A percentile compares a stretch with the other conserved stretches of the same genome.
These are phyloP conservation scores for Acleris holmiana DNA, from an alignment of 2,888 invertebrate species.

Conservation along the genomic window DNA sequence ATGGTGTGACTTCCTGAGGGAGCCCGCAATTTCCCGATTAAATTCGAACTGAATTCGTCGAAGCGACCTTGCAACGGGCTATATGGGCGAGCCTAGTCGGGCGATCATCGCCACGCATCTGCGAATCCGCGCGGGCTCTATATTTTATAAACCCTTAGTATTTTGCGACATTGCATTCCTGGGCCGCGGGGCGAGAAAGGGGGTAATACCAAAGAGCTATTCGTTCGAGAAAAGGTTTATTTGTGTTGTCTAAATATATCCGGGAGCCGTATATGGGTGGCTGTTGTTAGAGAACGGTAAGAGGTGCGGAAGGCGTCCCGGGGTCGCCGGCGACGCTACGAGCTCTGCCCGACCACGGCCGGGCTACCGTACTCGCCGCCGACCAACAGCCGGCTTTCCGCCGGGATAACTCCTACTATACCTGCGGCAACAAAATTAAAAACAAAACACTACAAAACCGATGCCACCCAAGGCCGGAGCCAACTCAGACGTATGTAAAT, in stretches of 20 bases:
- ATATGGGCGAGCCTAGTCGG: constrained; percentile 83
- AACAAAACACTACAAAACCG: constrained; percentile 80
- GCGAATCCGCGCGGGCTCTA: constrained; percentile 65
- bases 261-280: constrained; percentile 75
- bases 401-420: constrained; percentile 86
- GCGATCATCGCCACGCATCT: constrained; percentile 76
- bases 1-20: constrained; percentile 82
- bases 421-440: constrained; percentile 82
- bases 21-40: constrained; percentile 68
- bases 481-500: constrained; percentile 64
- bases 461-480: constrained; percentile 62
- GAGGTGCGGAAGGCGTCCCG: constrained; percentile 54
- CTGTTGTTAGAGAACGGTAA: constrained; percentile 66
- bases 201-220: constrained; percentile 76
- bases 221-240: constrained; percentile 78
- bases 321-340: constrained; percentile 58
- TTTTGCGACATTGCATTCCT: constrained; percentile 81
- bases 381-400: constrained; percentile 86
- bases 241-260: constrained; percentile 71
- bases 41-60: constrained; percentile 57
- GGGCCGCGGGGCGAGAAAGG: constrained; percentile 62
- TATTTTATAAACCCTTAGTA: constrained; percentile 58
- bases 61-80: constrained; percentile 71
- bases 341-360: constrained; percentile 80
- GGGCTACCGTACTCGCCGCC: constrained; percentile 86